Conservation (phyloP, 2,888 invertebrate species). For the Rhabditoides inermis region DNA sequence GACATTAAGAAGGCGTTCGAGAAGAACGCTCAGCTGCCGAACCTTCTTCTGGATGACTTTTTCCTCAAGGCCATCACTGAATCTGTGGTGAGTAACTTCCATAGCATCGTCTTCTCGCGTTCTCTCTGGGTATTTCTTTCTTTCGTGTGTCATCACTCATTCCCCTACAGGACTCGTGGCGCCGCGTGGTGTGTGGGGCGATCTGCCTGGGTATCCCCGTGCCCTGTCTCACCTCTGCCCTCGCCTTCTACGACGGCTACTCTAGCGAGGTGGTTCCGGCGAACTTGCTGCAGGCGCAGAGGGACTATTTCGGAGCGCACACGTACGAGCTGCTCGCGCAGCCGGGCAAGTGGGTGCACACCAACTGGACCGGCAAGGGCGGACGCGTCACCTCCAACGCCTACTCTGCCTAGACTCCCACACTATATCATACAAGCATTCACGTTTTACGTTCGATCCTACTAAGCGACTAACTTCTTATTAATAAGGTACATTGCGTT, state of each 20-base stretch:
- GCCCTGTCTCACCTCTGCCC: slow-evolving; percentile 82
- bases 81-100: slow-evolving; percentile 61
- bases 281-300: slow-evolving; percentile 70
- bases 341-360: slow-evolving; percentile 79
- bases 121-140: slow-evolving; percentile 1
- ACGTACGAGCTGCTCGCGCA: slow-evolving; percentile 81
- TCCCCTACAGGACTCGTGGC: slow-evolving; percentile 64
- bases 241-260: slow-evolving; percentile 95
- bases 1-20: slow-evolving; percentile 88
- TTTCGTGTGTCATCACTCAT: not conserved
- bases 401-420: slow-evolving; percentile 67
- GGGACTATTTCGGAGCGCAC: slow-evolving; percentile 97
- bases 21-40: slow-evolving; percentile 74
- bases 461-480: no score
- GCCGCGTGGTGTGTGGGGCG: slow-evolving; percentile 68
- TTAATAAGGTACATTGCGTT: no score
- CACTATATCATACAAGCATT: no score
- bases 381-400: slow-evolving; percentile 89
- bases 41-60: slow-evolving; percentile 83
- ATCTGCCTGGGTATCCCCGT: slow-evolving; percentile 76
- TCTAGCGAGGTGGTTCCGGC: slow-evolving; percentile 76
- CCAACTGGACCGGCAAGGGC: slow-evolving; percentile 98
- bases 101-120: not conserved
- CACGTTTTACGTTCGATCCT: no score
- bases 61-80: slow-evolving; percentile 74